Evolutionary conservation across 1,140 invertebrate species (phyloP).

Genomic region (Caenorhabditis latens): DNA sequence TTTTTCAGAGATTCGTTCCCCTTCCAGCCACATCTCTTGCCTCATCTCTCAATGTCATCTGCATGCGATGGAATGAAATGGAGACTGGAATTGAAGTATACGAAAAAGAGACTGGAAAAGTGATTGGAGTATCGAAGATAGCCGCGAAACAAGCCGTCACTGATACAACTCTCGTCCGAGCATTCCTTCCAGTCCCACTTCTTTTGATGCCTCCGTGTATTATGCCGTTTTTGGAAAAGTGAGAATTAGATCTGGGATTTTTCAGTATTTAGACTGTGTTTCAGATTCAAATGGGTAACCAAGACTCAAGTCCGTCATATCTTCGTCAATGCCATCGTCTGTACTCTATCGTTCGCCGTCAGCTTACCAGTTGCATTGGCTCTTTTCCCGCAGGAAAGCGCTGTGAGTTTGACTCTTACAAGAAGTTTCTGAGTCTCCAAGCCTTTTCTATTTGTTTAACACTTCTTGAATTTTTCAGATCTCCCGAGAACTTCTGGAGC

Average conservation of each 20-base stretch:
- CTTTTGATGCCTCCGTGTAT: conserved; percentile 72
- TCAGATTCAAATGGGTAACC: conserved; percentile 68
- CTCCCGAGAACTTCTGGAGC: conserved; percentile 73
- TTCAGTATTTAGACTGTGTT: conserved; percentile 40
- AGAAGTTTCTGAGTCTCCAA: too few species aligned
- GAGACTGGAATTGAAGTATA: conserved; percentile 80
- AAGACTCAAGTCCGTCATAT: conserved; percentile 67
- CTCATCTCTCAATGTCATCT: conserved; percentile 80
- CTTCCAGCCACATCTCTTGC: conserved; percentile 80
- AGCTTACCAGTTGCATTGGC: conserved; percentile 72
- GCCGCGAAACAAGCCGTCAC: conserved; percentile 79
- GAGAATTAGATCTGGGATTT: neutral
- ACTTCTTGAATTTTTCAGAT: conserved; percentile 69
- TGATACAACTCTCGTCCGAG: conserved; percentile 72
- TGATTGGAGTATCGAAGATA: conserved; percentile 79
- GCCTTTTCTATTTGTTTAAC: too few species aligned
- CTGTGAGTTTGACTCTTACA: neutral
- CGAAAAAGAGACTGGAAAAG: conserved; percentile 78
- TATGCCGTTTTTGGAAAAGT: conserved; percentile 75
- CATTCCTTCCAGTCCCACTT: conserved; percentile 73
- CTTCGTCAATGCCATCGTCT: conserved; percentile 73
- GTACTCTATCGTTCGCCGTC: conserved; percentile 72
- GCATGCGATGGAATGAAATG: conserved; percentile 80
- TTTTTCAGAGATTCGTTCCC: conserved; percentile 80
- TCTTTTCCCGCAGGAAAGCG: conserved; percentile 71